These are phyloP conservation scores for Morone chrysops DNA, from an alignment of 2,113 vertebrate genomes.

Conservation along the genomic window DNA sequence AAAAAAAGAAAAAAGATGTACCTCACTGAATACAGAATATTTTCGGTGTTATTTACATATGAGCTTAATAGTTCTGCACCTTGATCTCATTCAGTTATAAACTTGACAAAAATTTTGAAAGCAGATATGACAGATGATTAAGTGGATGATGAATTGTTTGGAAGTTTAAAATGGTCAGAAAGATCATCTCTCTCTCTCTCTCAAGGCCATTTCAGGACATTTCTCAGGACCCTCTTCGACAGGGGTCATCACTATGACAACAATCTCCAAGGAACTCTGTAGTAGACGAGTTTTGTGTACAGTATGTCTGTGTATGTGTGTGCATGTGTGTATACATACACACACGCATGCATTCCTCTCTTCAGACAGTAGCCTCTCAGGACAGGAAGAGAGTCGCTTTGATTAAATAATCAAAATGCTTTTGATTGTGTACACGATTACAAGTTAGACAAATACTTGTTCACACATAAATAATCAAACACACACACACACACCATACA, in stretches of 20 bases:
- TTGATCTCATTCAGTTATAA: neutral
- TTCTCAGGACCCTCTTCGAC: conserved; percentile 75
- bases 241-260: conserved; percentile 64
- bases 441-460: conserved; percentile 52
- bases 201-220: conserved; percentile 64
- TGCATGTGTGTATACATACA: conserved; percentile 8
- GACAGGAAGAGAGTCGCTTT: conserved; percentile 60
- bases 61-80: neutral
- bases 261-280: conserved; percentile 44
- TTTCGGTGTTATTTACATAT: neutral
- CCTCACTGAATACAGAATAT: neutral
- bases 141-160: conserved; percentile 37
- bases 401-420: conserved; percentile 65
- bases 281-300: conserved; percentile 25
- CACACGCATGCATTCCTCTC: conserved; percentile 24
- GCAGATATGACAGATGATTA: conserved; percentile 36
- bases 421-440: conserved; percentile 57
- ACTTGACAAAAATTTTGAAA: neutral
- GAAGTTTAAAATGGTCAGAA: conserved; percentile 18
- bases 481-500: conserved; percentile 37
- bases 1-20: neutral
- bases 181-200: conserved; percentile 8
- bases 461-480: conserved; percentile 60
- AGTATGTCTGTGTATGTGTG: conserved; percentile 9
- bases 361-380: conserved; percentile 29